A percentile compares a stretch with the other conserved stretches of the same genome.
Evolutionary conservation across 2,797 vertebrate species (phyloP).

Genomic region (Linurgus olivaceus): DNA sequence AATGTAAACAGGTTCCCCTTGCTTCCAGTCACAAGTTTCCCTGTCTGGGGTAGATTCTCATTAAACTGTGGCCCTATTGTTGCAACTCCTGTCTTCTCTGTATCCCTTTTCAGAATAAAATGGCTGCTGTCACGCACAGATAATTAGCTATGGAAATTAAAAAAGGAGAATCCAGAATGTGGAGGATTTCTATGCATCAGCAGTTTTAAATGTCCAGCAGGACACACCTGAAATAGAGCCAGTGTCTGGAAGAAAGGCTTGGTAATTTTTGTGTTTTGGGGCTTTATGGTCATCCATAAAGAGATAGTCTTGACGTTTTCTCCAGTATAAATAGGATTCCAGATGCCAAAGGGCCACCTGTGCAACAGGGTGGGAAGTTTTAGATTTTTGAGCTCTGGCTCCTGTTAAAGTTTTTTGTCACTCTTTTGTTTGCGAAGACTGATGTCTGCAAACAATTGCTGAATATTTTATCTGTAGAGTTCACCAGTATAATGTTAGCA

Average conservation of each 20-base stretch:
- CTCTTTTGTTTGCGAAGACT: conserved; percentile 55
- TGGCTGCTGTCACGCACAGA: not conserved
- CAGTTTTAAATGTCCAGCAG: not conserved
- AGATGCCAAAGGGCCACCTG: not conserved
- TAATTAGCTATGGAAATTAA: not conserved
- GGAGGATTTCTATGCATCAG: not conserved
- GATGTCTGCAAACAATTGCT: conserved; percentile 45
- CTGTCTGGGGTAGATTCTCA: not conserved
- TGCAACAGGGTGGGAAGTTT: conserved; percentile 35
- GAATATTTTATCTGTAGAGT: not conserved
- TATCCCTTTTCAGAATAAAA: not conserved
- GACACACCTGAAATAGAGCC: not conserved
- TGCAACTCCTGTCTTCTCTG: not conserved
- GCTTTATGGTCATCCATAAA: not conserved
- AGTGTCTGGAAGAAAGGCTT: not conserved
- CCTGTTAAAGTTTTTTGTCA: conserved; percentile 32
- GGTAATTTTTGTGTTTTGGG: not conserved
- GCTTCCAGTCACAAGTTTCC: not conserved
- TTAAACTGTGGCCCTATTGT: not conserved
- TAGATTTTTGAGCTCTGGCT: conserved; percentile 50
- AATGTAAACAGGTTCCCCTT: not conserved
- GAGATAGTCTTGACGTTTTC: not conserved
- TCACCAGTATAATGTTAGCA: not conserved
- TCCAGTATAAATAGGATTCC: not conserved
- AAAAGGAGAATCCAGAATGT: not conserved